Evolutionary conservation across 2,113 vertebrate genomes (phyloP).

Genomic region (Phalacrocorax pelagicus): DNA sequence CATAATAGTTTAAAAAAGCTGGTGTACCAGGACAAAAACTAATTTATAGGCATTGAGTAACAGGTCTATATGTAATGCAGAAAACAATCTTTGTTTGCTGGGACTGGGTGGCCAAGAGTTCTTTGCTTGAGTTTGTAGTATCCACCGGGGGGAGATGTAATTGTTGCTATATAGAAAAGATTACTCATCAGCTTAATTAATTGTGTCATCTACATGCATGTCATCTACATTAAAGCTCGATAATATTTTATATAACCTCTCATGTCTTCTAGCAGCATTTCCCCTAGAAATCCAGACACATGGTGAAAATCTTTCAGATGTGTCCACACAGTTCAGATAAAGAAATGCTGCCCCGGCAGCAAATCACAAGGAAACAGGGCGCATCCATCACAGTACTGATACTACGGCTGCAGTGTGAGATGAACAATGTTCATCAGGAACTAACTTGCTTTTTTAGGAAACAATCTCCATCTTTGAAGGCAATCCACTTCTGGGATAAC

Average conservation of each 20-base stretch:
- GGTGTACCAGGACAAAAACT: not conserved
- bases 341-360: not conserved
- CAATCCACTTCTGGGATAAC: not conserved
- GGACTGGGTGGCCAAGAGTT: constrained; percentile 32
- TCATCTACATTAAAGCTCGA: not conserved
- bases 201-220: not conserved
- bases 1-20: not conserved
- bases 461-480: not conserved
- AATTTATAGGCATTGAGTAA: constrained; percentile 28
- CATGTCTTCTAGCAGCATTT: not conserved
- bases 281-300: not conserved
- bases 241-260: not conserved
- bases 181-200: not conserved
- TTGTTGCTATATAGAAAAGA: not conserved
- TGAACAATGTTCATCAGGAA: not conserved
- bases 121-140: not conserved
- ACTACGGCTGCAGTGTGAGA: not conserved
- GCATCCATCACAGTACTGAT: not conserved
- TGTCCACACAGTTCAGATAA: not conserved
- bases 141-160: not conserved
- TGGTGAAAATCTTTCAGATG: not conserved
- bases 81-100: constrained; percentile 43
- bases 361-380: not conserved
- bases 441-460: not conserved
- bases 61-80: constrained; percentile 41